Conservation (phyloP, 2,113 vertebrate genomes). For the Pholis gunnellus region DNA sequence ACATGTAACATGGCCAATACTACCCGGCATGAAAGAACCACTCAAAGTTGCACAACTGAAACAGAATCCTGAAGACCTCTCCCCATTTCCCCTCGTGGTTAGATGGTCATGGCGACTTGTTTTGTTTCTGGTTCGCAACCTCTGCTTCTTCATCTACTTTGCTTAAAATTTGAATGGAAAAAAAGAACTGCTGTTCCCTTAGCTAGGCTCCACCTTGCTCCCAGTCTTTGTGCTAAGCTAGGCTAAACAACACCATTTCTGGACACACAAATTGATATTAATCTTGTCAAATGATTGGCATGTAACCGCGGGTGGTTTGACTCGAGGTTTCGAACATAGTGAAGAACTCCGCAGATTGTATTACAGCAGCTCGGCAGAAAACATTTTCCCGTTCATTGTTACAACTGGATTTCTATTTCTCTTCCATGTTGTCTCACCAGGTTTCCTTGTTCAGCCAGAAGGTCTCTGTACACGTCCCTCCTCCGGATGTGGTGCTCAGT, state of each 20-base stretch:
- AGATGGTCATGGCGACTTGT: too few species aligned
- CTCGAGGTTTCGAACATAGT: too few species aligned
- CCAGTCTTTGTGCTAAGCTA: background rate
- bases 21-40: too few species aligned
- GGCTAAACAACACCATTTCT: background rate
- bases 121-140: too few species aligned
- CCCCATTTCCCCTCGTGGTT: too few species aligned
- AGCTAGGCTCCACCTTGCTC: background rate
- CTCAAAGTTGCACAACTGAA: too few species aligned
- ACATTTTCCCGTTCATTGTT: background rate
- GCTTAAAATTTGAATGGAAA: too few species aligned
- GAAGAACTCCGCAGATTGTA: too few species aligned
- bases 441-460: conserved; percentile 68
- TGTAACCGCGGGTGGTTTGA: too few species aligned
- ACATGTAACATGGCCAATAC: background rate
- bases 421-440: conserved; percentile 67
- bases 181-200: background rate
- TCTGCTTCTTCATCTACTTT: too few species aligned
- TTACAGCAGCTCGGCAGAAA: background rate
- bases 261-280: background rate
- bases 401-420: background rate
- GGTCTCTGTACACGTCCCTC: conserved; percentile 57
- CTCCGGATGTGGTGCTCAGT: conserved; percentile 56
- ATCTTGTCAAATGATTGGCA: background rate
- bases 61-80: too few species aligned